Base-by-base conservation (phyloP, 2,113 vertebrate species). In the Heloderma charlesbogerti region DNA sequence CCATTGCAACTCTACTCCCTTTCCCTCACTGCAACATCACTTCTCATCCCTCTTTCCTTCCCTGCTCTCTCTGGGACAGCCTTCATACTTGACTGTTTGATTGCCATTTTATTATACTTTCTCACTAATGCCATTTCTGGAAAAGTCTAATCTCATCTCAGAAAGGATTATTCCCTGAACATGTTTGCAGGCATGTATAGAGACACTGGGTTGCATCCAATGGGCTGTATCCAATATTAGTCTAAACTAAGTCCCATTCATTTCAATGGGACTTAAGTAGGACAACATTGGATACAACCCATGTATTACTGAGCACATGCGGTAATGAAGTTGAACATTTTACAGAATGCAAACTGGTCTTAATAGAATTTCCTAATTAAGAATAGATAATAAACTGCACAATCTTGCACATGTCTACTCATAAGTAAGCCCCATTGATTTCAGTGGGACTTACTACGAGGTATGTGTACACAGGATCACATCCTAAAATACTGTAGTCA, bases 271-370 rank as follows among this genome's bases (percentile, higher is more conserved):
- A 6, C 57, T 18, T 60, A 60, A 60, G 57, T 60, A 60, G 57
- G 16, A 18, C 57, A 51, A 51, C 48, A 51, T 51, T 60, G 57
- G 57, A 29, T 71, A 71, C 10, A 71, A 34, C 31, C 9, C 69
- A 71, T 20, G 6, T 34, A 20, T 71, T 34, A 8, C 77, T 4
- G 27, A 78, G 75, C 40, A 45, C 27, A 6, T 27, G 40, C 25
- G 8, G 7, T 77, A 40, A 77, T 6, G 4, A 37, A 77, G 20
- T 7, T 45, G 20, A 78, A 78, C 43, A 40, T 93, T 54, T 0
- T 0, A 27, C 0, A 3, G 29, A 75, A 37, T 83, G 0, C 0
- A 3, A 92, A 84, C 20, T 63, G 57, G 40, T 43, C 54, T 63
- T 43, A 60, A 66, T 29, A 51, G 27, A 9, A 25, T 79, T 45